phyloP scores from a whole-genome alignment of 2,888 invertebrate genomes.

The Lasioglossum calceatum region DNA sequence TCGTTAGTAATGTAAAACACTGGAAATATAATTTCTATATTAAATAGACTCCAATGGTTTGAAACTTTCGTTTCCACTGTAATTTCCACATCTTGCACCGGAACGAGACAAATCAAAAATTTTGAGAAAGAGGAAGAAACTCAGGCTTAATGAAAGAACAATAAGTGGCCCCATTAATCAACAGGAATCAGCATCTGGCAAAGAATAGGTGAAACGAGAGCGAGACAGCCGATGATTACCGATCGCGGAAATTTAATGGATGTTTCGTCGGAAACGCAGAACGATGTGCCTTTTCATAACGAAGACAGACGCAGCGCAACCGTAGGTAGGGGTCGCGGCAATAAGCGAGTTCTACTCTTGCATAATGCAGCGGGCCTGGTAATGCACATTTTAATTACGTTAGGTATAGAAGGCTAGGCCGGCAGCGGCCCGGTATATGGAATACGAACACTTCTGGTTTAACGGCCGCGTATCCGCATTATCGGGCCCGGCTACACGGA shows the following conservation, averaged over 20 bases:
- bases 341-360: slow-evolving; percentile 56
- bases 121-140: background rate
- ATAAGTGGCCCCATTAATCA: background rate
- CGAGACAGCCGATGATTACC: background rate
- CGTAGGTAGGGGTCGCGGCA: slow-evolving; percentile 19
- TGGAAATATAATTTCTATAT: no score
- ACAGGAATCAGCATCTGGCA: background rate
- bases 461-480: slow-evolving; percentile 71
- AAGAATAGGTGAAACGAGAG: background rate
- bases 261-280: background rate
- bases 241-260: background rate
- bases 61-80: no score
- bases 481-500: slow-evolving; percentile 63
- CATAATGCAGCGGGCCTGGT: slow-evolving; percentile 66
- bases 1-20: no score
- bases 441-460: slow-evolving; percentile 68
- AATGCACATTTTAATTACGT: slow-evolving; percentile 77
- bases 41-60: no score
- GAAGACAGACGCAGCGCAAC: slow-evolving; percentile 22
- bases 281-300: slow-evolving; percentile 11
- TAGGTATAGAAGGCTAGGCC: slow-evolving; percentile 67
- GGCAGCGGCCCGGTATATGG: slow-evolving; percentile 53
- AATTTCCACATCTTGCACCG: no score
- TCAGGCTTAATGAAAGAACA: background rate
- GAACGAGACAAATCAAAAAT: background rate